Evolutionary conservation across 2,888 invertebrate species (phyloP).

Genomic region (Dromius quadrimaculatus): DNA sequence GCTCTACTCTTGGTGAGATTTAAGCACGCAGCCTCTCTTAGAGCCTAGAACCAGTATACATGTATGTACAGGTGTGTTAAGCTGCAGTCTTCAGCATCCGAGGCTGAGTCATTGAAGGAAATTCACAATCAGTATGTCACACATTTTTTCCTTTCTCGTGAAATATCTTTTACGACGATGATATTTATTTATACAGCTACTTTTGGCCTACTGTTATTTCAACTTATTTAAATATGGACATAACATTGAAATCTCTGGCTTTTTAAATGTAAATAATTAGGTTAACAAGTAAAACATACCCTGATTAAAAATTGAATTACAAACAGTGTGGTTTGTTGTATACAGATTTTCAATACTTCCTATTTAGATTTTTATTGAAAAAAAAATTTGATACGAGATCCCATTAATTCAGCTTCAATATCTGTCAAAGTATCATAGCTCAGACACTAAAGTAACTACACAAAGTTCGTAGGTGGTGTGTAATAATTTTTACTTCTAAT

Average conservation of each 20-base stretch:
- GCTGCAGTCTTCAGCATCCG: constrained; percentile 9
- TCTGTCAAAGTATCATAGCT: too few species aligned
- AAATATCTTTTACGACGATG: constrained; percentile 19
- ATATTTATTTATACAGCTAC: constrained; percentile 18
- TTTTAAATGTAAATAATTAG: constrained; percentile 13
- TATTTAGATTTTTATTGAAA: too few species aligned
- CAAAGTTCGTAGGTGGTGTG: too few species aligned
- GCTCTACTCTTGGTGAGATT: neutral
- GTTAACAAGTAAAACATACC: constrained; percentile 1
- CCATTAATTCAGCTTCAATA: too few species aligned
- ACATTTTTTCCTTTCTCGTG: constrained; percentile 32
- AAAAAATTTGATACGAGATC: too few species aligned
- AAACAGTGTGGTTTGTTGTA: constrained; percentile 10
- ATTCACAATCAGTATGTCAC: constrained; percentile 37
- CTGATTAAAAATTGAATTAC: constrained; percentile 20
- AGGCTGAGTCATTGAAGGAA: constrained; percentile 16
- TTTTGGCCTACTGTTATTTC: constrained; percentile 23
- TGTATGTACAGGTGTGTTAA: constrained; percentile 23
- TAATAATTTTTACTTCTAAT: too few species aligned
- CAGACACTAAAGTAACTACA: too few species aligned
- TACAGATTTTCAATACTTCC: too few species aligned
- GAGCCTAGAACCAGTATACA: constrained; percentile 5
- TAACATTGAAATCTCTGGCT: neutral
- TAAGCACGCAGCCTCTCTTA: neutral
- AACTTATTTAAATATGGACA: neutral